Conservation (phyloP, 2,888 invertebrate species). For the Sicus ferrugineus region DNA sequence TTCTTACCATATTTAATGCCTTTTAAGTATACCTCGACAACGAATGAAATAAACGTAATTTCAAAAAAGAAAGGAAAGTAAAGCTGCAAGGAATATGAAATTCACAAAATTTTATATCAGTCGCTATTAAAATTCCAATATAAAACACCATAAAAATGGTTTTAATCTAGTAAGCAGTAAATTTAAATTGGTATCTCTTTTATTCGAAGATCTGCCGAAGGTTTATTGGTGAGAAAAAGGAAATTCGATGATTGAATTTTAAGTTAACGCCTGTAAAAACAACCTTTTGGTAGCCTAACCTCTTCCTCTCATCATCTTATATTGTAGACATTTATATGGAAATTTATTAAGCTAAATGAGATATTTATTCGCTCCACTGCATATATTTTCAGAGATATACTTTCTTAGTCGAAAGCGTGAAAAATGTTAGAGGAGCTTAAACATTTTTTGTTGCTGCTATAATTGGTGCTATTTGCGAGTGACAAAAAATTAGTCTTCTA, state of each 20-base stretch:
- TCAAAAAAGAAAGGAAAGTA: no score
- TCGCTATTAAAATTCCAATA: background rate
- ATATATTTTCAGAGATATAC: no score
- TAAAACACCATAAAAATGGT: background rate
- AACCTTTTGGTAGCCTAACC: background rate
- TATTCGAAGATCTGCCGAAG: background rate
- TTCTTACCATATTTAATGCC: no score
- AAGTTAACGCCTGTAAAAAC: background rate
- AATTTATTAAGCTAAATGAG: background rate
- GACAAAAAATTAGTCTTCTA: no score
- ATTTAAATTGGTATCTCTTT: background rate
- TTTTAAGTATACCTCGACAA: no score
- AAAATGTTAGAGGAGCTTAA: background rate
- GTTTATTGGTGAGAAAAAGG: no score
- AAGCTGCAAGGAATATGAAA: background rate
- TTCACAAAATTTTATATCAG: background rate
- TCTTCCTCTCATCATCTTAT: background rate
- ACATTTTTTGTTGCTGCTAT: background rate
- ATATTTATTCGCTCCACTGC: no score
- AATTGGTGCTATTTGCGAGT: no score
- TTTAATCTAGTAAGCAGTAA: slow-evolving; percentile 7
- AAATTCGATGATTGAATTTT: background rate
- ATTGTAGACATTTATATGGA: background rate
- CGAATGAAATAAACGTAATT: no score
- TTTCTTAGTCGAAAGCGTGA: background rate